Percentiles rank a stretch among this genome's conserved stretches.
These are phyloP conservation scores for Paraplagusia blochii DNA, from an alignment of 2,113 vertebrate species.

Conservation along the genomic window DNA sequence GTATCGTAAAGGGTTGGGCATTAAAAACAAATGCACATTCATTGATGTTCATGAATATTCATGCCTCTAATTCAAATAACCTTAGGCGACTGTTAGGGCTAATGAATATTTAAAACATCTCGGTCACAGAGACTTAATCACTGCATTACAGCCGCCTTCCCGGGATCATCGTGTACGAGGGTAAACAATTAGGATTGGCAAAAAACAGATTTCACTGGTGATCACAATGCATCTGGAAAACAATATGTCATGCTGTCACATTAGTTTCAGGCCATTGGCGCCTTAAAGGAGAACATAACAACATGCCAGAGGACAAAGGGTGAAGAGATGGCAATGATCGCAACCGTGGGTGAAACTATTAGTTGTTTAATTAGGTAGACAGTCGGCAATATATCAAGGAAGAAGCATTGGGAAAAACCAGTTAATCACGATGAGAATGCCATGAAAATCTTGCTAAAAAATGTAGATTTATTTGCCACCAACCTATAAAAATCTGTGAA, in stretches of 20 bases:
- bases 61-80: constrained; percentile 75
- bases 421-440: background rate
- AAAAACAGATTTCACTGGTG: constrained; percentile 57
- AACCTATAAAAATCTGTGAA: background rate
- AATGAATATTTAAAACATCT: constrained; percentile 76
- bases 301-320: constrained; percentile 20
- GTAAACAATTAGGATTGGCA: constrained; percentile 68
- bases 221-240: constrained; percentile 58
- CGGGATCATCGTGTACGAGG: constrained; percentile 57
- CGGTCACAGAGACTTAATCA: constrained; percentile 70
- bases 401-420: background rate
- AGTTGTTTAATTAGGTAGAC: constrained; percentile 20
- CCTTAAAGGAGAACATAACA: constrained; percentile 11
- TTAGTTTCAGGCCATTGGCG: constrained; percentile 43
- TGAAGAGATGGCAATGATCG: constrained; percentile 20
- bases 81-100: constrained; percentile 72
- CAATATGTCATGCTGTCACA: constrained; percentile 48
- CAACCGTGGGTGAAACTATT: constrained; percentile 15
- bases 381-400: constrained; percentile 4
- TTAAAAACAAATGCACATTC: constrained; percentile 77
- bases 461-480: background rate
- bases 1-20: constrained; percentile 68
- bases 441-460: background rate
- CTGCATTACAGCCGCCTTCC: constrained; percentile 60
- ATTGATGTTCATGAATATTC: constrained; percentile 74